Evolutionary conservation across 2,888 invertebrate species (phyloP), one percentile per base, ranked within the genome.

Genomic region (Drosophila colorata): DNA sequence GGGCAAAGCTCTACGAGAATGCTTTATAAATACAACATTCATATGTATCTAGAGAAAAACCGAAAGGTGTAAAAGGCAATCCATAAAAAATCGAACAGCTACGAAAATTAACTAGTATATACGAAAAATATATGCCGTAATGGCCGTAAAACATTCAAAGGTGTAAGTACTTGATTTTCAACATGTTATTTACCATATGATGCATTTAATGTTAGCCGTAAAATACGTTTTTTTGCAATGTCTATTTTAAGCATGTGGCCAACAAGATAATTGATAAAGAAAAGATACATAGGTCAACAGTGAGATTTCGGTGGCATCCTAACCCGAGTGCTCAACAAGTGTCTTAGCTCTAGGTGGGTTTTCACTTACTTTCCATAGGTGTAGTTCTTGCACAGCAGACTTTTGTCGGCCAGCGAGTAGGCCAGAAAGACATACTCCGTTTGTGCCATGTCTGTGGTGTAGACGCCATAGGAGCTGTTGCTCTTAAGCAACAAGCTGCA

Each of bases 201-300:
- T 90, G 83, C 90, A 90, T 85, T 90, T 90, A 83, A 90, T 90
- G 81, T 90, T 90, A 82, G 90, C 90, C 90, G 90, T 90, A 88
- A 90, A 90, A 87, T 90, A 90, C 64, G 90, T 90, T 90, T 90
- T 90, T 88, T 90, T 90, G 88, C 90, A 90, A 88, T 90, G 89
- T 90, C 90, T 90, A 86, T 75, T 69, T 75, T 59, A 65, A 59
- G 56, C 69, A 56, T 67, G 53, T 72, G 71, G 66, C 68, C 70
- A 73, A 75, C 67, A 70, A 74, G 69, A 75, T 48, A 65, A 65
- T 79, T 63, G 67, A 69, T 70, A 74, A 63, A 87, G 71, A 87
- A 75, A 82, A 71, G 60, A 83, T 76, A 74, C 76, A 77, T 64
- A 70, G 70, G 67, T 72, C 13, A 67, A 68, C 60, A 61, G 58